Evolutionary conservation across 2,888 invertebrate genomes (phyloP).

Genomic region (Aradus depressus): DNA sequence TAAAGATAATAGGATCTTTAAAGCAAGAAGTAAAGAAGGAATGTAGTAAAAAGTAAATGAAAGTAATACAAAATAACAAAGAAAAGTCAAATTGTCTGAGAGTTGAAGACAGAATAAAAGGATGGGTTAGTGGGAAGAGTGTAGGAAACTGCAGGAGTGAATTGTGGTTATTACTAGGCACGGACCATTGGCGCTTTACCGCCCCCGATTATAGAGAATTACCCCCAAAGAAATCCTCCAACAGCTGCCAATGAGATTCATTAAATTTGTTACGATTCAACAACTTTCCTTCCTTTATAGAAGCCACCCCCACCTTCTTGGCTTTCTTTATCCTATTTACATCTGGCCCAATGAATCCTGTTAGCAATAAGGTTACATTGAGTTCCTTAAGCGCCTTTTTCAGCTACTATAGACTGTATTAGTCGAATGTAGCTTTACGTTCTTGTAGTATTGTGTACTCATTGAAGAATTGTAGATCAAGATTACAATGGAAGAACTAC

Average conservation of each 20-base stretch:
- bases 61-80: too few relatives aligned
- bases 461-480: too few relatives aligned
- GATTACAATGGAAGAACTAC: too few relatives aligned
- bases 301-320: background rate
- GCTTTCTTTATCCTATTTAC: background rate
- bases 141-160: background rate
- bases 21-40: too few relatives aligned
- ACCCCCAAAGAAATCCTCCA: background rate
- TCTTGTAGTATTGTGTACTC: too few relatives aligned
- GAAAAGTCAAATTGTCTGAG: too few relatives aligned
- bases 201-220: background rate
- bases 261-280: conserved; percentile 5
- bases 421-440: too few relatives aligned
- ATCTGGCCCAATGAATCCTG: background rate
- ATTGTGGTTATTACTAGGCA: conserved; percentile 1
- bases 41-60: too few relatives aligned
- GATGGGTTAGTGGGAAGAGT: conserved; percentile 1
- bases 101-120: conserved; percentile 7
- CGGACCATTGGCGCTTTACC: conserved; percentile 10
- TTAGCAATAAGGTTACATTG: too few relatives aligned
- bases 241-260: background rate
- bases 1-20: too few relatives aligned
- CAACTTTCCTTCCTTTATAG: background rate
- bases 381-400: too few relatives aligned
- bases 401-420: too few relatives aligned